These are phyloP conservation scores for Diplodus puntazzo DNA, from an alignment of 2,797 vertebrate species.

Conservation along the genomic window DNA sequence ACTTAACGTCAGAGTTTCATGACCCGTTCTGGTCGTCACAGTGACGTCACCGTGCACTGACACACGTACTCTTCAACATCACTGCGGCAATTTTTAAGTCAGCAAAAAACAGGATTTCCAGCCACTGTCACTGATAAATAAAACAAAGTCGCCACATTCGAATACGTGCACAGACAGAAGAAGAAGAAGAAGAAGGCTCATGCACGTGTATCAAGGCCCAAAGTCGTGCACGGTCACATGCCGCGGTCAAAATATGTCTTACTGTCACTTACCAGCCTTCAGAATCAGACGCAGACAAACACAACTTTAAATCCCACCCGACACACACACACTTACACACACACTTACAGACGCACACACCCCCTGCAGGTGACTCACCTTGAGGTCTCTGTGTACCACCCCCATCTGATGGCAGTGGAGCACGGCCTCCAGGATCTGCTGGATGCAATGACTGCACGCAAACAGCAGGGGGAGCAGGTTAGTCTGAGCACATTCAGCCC, in stretches of 20 bases:
- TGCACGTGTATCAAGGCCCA: slow-evolving; percentile 33
- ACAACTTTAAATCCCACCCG: not conserved
- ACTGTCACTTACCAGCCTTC: slow-evolving; percentile 64
- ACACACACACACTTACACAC: not conserved
- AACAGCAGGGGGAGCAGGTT: slow-evolving; percentile 88
- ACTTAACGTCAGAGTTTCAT: not conserved
- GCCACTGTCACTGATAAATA: not conserved
- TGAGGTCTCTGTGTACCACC: slow-evolving; percentile 94
- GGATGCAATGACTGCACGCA: slow-evolving; percentile 97
- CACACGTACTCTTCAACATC: not conserved
- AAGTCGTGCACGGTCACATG: slow-evolving; percentile 49
- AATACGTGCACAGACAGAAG: slow-evolving; percentile 13
- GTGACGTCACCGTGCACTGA: not conserved
- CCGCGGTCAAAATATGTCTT: slow-evolving; percentile 8
- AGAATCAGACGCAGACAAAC: slow-evolving; percentile 45
- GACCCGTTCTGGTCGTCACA: no score
- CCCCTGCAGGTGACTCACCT: slow-evolving; percentile 82
- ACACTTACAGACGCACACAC: slow-evolving; percentile 9
- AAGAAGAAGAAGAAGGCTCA: slow-evolving; percentile 1
- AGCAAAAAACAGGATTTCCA: not conserved
- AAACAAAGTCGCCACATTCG: not conserved
- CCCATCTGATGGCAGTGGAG: slow-evolving; percentile 98
- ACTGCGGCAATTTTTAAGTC: not conserved
- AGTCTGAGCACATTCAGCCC: slow-evolving; percentile 77
- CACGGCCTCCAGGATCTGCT: slow-evolving; percentile 98